Evolutionary conservation across 2,888 invertebrate species (phyloP).

Genomic region (Thelaira solivaga): DNA sequence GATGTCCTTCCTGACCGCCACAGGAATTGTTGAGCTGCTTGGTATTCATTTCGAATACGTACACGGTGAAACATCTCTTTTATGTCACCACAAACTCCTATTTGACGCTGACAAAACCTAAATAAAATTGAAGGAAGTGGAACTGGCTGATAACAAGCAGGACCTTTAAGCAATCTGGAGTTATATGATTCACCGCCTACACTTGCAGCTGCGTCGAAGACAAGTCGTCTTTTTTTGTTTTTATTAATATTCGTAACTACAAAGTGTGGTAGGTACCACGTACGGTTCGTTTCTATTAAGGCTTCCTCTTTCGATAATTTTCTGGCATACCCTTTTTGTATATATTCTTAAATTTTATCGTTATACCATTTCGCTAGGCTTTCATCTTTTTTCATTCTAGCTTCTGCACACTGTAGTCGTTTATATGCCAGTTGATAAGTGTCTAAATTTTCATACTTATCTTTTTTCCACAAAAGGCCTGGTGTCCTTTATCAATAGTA

Average conservation of each 20-base stretch:
- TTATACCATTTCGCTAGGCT: not conserved
- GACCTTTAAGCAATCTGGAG: conserved; percentile 38
- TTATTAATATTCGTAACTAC: conserved; percentile 22
- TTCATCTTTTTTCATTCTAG: conserved; percentile 23
- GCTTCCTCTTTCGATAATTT: conserved; percentile 6
- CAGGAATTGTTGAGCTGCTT: not conserved
- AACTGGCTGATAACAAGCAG: conserved; percentile 43
- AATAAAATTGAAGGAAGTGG: conserved; percentile 47
- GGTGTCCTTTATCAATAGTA: conserved; percentile 1
- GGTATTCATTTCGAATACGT: not conserved
- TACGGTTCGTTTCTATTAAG: not conserved
- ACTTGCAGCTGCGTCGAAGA: conserved; percentile 48
- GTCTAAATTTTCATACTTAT: conserved; percentile 26
- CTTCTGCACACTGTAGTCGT: conserved; percentile 29
- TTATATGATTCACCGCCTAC: conserved; percentile 45
- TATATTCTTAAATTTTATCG: not conserved
- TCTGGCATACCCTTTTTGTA: not conserved
- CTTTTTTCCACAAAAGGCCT: conserved; percentile 25
- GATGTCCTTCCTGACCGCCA: not conserved
- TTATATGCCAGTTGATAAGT: conserved; percentile 37
- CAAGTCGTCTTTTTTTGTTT: conserved; percentile 19
- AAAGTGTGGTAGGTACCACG: conserved; percentile 31
- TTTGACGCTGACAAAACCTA: conserved; percentile 24
- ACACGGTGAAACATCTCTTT: not conserved
- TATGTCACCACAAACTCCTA: not conserved